Conservation (phyloP, 2,113 vertebrate species). For the Verasper variegatus region DNA sequence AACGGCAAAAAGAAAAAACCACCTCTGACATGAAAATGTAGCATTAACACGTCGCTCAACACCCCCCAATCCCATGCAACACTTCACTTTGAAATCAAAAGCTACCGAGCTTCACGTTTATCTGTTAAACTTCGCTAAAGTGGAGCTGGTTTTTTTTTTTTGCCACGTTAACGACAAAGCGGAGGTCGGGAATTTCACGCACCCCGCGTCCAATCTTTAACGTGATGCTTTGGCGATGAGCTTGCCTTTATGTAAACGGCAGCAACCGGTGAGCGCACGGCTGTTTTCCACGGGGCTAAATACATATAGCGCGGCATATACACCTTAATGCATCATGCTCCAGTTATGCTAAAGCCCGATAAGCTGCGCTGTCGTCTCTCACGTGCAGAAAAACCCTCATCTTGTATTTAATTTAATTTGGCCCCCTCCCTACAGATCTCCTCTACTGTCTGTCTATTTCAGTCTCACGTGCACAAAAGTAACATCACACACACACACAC, state of each 20-base stretch:
- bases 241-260: slow-evolving; percentile 27
- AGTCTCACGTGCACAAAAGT: slow-evolving; percentile 22
- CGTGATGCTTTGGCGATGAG: background rate
- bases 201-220: slow-evolving; percentile 22
- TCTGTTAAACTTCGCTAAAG: slow-evolving; percentile 19
- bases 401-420: slow-evolving; percentile 25
- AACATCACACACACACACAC: slow-evolving; percentile 17
- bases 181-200: slow-evolving; percentile 11
- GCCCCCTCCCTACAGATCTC: background rate
- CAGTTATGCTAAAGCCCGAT: slow-evolving; percentile 38
- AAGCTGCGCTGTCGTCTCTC: slow-evolving; percentile 16
- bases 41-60: background rate
- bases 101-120: slow-evolving; percentile 7
- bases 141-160: slow-evolving; percentile 14
- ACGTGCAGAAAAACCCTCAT: slow-evolving; percentile 1
- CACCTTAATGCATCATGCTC: slow-evolving; percentile 57
- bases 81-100: slow-evolving; percentile 18
- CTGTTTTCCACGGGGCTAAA: slow-evolving; percentile 43
- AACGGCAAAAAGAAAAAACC: background rate
- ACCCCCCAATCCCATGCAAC: slow-evolving; percentile 10
- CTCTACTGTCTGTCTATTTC: slow-evolving; percentile 34
- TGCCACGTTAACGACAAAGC: slow-evolving; percentile 2
- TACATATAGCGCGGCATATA: slow-evolving; percentile 24
- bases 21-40: background rate
- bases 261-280: slow-evolving; percentile 3